Evolutionary conservation across 2,888 invertebrate genomes (phyloP), one percentile per base, ranked within the genome.

Genomic region (Ophonus ardosiacus): DNA sequence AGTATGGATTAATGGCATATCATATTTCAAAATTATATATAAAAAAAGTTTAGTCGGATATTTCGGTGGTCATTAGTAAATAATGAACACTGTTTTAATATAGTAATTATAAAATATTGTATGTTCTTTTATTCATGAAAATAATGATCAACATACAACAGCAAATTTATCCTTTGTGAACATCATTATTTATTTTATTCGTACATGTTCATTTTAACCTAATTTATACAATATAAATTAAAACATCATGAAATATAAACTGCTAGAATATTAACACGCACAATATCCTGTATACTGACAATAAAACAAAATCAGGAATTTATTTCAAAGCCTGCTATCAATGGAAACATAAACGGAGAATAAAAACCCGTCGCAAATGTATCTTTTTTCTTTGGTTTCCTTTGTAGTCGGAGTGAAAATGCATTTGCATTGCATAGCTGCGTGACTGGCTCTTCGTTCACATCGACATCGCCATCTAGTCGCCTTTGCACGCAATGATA

Each of bases 401-500:
- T 74, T 74, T 74, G 71, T 43, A 31, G 31, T 38, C 63, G 68
- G 40, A n/a, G 17, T 43, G 18, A 74, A 74, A 74, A 74, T 74
- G 71, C 71, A 71, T 38, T 71, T 71, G 10, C 71, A 74, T 43
- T 15, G 71, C 43, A 18, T 74, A 40, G 17, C 71, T 74, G 71
- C 71, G 71, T 74, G 71, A 74, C 71, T 74, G 18, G 71, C 18
- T 17, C 68, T 74, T 74, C 71, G 15, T 40, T 74, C 71, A 10
- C 43, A 51, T 51, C 43, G 43, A 5, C 43, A 51, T 51, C 43
- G 43, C 43, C 71, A 74, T 71, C 68, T 40, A 15, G 71, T 40
- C 17, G 71, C 15, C 18, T 43, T 17, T 74, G 71, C 71, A 74
- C 71, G 71, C 71, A 74, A 74, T 74, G 71, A 74, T 74, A 74